Evolutionary conservation across 1,140 invertebrate genomes (phyloP).

Genomic region (Lutraria rhynchaena): DNA sequence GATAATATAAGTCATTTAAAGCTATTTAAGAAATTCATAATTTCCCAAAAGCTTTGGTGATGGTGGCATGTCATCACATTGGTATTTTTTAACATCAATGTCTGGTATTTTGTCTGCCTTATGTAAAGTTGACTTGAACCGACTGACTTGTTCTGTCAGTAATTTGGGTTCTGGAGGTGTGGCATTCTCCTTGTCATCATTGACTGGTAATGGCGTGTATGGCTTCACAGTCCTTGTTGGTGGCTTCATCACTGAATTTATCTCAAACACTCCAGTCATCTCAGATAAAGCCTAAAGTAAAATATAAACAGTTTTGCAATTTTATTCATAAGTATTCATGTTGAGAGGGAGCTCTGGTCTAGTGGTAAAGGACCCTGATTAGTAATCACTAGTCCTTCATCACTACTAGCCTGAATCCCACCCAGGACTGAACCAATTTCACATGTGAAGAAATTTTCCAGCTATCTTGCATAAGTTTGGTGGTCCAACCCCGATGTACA

Average conservation of each 20-base stretch:
- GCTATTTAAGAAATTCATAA: no score
- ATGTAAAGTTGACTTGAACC: background rate
- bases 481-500: no score
- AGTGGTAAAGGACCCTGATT: no score
- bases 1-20: no score
- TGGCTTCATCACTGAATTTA: background rate
- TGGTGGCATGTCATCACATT: conserved; percentile 25
- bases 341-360: no score
- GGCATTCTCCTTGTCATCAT: conserved; percentile 43
- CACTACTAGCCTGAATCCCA: no score
- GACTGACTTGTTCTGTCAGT: background rate
- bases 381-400: no score
- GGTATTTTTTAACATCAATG: background rate
- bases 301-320: background rate
- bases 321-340: background rate
- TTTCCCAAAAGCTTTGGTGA: conserved; percentile 45
- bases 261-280: conserved; percentile 37
- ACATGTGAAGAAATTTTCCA: no score
- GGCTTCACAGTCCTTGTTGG: background rate
- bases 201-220: background rate
- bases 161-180: conserved; percentile 47
- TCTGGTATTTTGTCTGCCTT: background rate
- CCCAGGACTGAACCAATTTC: no score
- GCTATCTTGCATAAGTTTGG: no score
- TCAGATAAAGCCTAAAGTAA: conserved; percentile 38